These are phyloP conservation scores for Eledona agricola DNA, from an alignment of 2,888 invertebrate species.

Conservation along the genomic window DNA sequence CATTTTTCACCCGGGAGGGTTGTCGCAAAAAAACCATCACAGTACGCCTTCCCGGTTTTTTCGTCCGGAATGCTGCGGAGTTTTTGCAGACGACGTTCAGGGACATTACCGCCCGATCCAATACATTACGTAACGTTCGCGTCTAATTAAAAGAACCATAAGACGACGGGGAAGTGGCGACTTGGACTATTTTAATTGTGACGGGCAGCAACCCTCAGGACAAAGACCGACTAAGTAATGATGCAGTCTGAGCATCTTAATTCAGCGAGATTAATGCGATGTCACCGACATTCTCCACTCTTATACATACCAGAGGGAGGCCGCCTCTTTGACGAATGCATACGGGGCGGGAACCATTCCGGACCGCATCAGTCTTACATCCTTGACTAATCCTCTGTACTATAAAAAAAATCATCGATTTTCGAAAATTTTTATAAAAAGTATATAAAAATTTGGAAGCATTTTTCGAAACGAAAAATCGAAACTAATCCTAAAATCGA, in stretches of 20 bases:
- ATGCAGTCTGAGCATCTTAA: slow-evolving; percentile 39
- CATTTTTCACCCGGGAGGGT: slow-evolving; percentile 56
- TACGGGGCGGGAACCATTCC: too few relatives aligned
- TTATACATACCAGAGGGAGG: slow-evolving; percentile 33
- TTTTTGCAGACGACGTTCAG: slow-evolving; percentile 49
- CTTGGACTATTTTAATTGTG: too few relatives aligned
- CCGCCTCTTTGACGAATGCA: slow-evolving; percentile 30
- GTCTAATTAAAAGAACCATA: slow-evolving; percentile 20
- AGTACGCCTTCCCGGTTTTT: slow-evolving; percentile 57
- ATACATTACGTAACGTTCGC: slow-evolving; percentile 37
- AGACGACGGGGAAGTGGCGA: slow-evolving; percentile 3
- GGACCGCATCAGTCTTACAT: too few relatives aligned
- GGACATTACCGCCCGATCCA: slow-evolving; percentile 51
- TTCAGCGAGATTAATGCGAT: slow-evolving; percentile 38
- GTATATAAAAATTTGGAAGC: too few relatives aligned
- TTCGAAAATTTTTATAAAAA: too few relatives aligned
- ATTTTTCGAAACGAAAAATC: too few relatives aligned
- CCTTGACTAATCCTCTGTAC: too few relatives aligned
- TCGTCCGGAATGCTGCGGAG: slow-evolving; percentile 50
- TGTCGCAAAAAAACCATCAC: slow-evolving; percentile 56
- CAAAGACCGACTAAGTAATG: slow-evolving; percentile 32
- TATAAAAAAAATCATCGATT: too few relatives aligned
- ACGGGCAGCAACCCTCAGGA: neutral
- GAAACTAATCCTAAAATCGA: too few relatives aligned
- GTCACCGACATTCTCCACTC: slow-evolving; percentile 37